Conservation (phyloP, 2,113 vertebrate species). For the Benitochromis conjunctus region DNA sequence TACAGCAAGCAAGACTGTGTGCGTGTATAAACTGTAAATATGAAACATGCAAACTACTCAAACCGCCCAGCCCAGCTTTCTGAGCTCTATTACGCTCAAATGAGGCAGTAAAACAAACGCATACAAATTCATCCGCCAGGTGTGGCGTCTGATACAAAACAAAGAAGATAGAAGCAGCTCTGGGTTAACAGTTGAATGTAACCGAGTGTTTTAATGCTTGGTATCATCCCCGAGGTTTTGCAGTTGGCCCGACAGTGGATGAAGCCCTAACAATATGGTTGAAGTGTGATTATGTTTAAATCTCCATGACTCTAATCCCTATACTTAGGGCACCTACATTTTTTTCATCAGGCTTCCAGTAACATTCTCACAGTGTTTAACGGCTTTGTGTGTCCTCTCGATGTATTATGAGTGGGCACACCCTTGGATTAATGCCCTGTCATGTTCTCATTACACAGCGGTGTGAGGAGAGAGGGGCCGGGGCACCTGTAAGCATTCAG, state of each 20-base stretch:
- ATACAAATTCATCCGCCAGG: constrained; percentile 33
- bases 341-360: constrained; percentile 28
- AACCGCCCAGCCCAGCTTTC: constrained; percentile 22
- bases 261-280: constrained; percentile 31
- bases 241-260: neutral
- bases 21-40: constrained; percentile 58
- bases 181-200: neutral
- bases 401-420: constrained; percentile 33
- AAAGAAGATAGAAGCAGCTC: neutral
- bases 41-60: constrained; percentile 56
- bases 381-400: constrained; percentile 31
- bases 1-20: constrained; percentile 55
- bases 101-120: constrained; percentile 22
- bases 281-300: constrained; percentile 50
- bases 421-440: constrained; percentile 53
- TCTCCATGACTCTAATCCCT: constrained; percentile 48
- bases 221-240: neutral
- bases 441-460: constrained; percentile 38
- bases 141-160: neutral
- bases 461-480: neutral
- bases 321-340: constrained; percentile 3
- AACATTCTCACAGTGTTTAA: constrained; percentile 30
- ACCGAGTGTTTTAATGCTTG: neutral
- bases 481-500: constrained; percentile 8
- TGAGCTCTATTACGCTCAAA: constrained; percentile 14